Evolutionary conservation across 2,888 invertebrate species (phyloP).

Genomic region (Sarcophaga subvicina): DNA sequence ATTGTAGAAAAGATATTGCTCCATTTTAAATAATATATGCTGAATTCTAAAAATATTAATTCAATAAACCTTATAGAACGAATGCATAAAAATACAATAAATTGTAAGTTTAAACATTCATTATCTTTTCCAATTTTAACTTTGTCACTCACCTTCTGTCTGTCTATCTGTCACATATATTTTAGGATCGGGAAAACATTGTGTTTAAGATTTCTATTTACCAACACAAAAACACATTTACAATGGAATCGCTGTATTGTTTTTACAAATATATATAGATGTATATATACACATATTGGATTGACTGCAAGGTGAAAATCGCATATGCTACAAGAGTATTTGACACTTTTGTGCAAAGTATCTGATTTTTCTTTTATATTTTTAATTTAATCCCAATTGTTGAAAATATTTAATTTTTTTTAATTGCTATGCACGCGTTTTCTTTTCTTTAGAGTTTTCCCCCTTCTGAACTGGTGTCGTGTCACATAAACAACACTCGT

Average conservation of each 20-base stretch:
- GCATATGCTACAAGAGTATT: conserved; percentile 43
- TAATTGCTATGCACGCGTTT: conserved; percentile 40
- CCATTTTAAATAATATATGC: no score
- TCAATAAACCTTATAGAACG: no score
- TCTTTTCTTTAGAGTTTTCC: conserved; percentile 41
- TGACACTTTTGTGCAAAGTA: background rate
- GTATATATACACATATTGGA: conserved; percentile 21
- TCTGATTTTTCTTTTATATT: background rate
- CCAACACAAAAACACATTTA: conserved; percentile 56
- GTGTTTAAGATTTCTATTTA: conserved; percentile 42
- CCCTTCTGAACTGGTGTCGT: conserved; percentile 66
- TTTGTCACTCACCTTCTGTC: conserved; percentile 54
- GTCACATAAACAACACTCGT: conserved; percentile 58
- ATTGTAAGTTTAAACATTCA: background rate
- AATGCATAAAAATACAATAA: no score
- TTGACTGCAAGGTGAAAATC: conserved; percentile 66
- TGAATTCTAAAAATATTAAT: no score
- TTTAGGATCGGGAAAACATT: conserved; percentile 36
- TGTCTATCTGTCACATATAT: background rate
- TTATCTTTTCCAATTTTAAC: conserved; percentile 31
- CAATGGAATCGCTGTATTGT: conserved; percentile 61
- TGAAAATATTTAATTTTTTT: conserved; percentile 13
- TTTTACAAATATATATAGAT: conserved; percentile 38
- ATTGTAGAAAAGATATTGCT: no score
- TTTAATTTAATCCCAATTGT: background rate